These are phyloP conservation scores for Antitype chi DNA, from an alignment of 2,888 invertebrate genomes.

Conservation along the genomic window DNA sequence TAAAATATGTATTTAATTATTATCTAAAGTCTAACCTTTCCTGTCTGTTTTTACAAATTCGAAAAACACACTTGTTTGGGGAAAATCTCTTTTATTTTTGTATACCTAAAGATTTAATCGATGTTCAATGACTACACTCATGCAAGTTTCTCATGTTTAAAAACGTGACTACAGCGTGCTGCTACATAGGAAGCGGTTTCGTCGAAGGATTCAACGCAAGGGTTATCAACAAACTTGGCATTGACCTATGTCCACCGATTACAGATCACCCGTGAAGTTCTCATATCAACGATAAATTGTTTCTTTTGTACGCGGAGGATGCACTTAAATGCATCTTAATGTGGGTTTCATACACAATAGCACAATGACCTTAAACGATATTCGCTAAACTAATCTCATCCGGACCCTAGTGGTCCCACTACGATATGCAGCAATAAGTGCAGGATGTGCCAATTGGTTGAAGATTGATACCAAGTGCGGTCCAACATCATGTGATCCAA, in stretches of 20 bases:
- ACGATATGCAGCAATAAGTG: slow-evolving; percentile 61
- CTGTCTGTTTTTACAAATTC: not conserved
- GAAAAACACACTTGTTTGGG: not conserved
- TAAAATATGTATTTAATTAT: not conserved
- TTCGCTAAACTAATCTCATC: slow-evolving; percentile 80
- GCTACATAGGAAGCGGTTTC: slow-evolving; percentile 25
- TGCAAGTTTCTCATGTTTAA: slow-evolving; percentile 13
- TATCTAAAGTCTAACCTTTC: slow-evolving; percentile 10
- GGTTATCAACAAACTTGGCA: slow-evolving; percentile 57
- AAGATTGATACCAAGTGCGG: slow-evolving; percentile 49
- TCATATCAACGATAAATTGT: slow-evolving; percentile 32
- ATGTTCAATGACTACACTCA: not conserved
- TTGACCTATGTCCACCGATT: slow-evolving; percentile 37
- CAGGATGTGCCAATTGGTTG: slow-evolving; percentile 83
- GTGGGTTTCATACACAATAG: slow-evolving; percentile 60
- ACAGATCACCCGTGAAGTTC: slow-evolving; percentile 38
- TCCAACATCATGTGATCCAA: slow-evolving; percentile 33
- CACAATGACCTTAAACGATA: slow-evolving; percentile 65
- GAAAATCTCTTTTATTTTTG: not conserved
- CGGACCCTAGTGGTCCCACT: slow-evolving; percentile 70
- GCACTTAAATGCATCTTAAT: slow-evolving; percentile 46
- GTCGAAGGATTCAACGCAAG: slow-evolving; percentile 46
- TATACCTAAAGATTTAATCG: not conserved
- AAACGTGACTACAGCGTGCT: slow-evolving; percentile 37
- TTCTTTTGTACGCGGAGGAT: slow-evolving; percentile 41